Conservation (phyloP, 2,113 vertebrate genomes). For the Panthera tigris region DNA sequence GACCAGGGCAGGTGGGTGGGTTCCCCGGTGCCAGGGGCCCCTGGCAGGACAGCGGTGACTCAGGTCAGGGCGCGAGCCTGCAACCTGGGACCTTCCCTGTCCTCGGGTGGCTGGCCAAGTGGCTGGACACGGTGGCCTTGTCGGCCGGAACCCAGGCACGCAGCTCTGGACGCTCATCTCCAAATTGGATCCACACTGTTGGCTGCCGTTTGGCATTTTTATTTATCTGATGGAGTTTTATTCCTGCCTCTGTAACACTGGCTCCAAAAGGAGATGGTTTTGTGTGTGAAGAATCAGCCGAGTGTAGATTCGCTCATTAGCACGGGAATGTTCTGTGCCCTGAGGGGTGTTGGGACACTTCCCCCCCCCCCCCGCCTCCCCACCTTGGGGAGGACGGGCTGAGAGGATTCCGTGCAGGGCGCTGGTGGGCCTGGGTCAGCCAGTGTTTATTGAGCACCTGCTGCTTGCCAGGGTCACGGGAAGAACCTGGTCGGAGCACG, state of each 20-base stretch:
- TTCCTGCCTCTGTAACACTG: rapidly evolving
- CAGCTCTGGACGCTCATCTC: conserved; percentile 23
- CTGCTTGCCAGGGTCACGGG: not conserved
- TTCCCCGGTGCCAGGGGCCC: not conserved
- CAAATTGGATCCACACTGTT: not conserved
- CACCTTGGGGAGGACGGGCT: rapidly evolving
- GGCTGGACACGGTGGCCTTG: not conserved
- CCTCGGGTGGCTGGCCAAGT: not conserved
- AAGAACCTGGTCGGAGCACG: rapidly evolving
- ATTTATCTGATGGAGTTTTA: not conserved
- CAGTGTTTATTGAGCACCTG: rapidly evolving
- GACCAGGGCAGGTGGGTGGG: not conserved
- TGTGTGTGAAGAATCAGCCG: not conserved
- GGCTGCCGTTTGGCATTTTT: conserved; percentile 32
- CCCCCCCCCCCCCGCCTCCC: too few species aligned
- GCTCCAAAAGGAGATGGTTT: not conserved
- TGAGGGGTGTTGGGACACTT: not conserved
- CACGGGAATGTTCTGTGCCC: not conserved
- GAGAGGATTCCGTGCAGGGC: not conserved
- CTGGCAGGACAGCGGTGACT: not conserved
- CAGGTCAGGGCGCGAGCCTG: not conserved
- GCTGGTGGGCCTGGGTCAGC: not conserved
- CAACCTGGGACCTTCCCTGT: not conserved
- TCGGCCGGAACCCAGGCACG: conserved; percentile 5
- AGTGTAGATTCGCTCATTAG: not conserved